Base-by-base conservation (phyloP, 2,888 invertebrate genomes). In the Ichneumoninae sp. region DNA sequence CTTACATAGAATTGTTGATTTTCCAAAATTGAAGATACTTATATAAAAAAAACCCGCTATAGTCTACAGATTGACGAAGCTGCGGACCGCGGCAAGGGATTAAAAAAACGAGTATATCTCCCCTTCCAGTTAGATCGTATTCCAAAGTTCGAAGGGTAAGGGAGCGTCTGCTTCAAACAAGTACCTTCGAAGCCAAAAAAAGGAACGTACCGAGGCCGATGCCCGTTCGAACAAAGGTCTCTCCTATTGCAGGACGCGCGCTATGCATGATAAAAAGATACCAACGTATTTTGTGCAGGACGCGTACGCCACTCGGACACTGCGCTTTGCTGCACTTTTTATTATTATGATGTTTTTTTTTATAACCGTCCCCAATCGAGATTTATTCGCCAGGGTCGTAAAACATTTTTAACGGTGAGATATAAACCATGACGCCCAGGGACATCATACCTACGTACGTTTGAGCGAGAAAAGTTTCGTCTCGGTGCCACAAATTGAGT, bases 331-430 rank as follows among this genome's bases (percentile, higher is more conserved):
- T 47, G 44, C 44, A 47, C 44, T 47, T 47, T 47, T 47, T 47
- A 47, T 47, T 16, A 4, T 47, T 3, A 47, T 47, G 16, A 16
- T 47, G 3, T 16, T 71, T 83, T 80, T 80, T 76, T 83, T 83
- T 80, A 76, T 80, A 80, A 80, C 80, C 80, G 76, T 83, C 65
- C 50, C 76, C 47, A 83, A 83, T 83, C 75, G 54, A 71, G 70
- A 83, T 83, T 76, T 75, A 83, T 75, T 73, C 74, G 74, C 79
- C 6, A 3, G 69, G 54, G 33, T 70, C 75, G 70, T 83, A 75
- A 83, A 78, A 70, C 44, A 69, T 75, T 79, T 79, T 65, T 33
- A 79, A 79, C 79, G 79, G 79, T 74, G 66, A 57, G 60, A 77
- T 66, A 63, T 22, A 77, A 68, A 54, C 66, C 10, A 13, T 40